phyloP scores from a whole-genome alignment of 2,797 vertebrate genomes.

The Enteromius viviparus region DNA sequence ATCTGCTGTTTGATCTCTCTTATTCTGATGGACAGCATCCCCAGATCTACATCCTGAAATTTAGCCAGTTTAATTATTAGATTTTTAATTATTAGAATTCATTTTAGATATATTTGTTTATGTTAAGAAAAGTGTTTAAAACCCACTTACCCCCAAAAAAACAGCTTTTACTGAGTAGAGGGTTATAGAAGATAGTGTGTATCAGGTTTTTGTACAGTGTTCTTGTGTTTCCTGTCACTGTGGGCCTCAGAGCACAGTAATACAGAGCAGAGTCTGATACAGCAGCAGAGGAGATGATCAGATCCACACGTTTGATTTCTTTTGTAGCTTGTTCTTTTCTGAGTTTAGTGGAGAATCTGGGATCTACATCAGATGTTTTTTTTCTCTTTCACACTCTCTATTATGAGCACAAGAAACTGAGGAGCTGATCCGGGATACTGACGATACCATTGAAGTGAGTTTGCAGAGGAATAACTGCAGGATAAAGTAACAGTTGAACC shows the following conservation, averaged over 20 bases:
- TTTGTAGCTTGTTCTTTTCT: neutral
- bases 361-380: neutral
- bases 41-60: neutral
- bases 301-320: neutral
- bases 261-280: slow-evolving; percentile 15
- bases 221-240: too few species aligned
- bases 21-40: neutral
- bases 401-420: neutral
- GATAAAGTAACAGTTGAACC: neutral
- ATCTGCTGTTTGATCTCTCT: neutral
- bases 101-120: too few species aligned
- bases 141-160: too few species aligned
- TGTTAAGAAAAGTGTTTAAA: too few species aligned
- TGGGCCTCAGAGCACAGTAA: neutral
- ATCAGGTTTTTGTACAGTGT: too few species aligned
- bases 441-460: neutral
- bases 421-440: slow-evolving; percentile 3
- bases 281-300: slow-evolving; percentile 12
- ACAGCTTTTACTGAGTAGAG: too few species aligned
- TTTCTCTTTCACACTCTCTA: neutral
- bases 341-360: neutral
- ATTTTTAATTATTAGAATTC: too few species aligned
- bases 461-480: neutral
- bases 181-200: too few species aligned
- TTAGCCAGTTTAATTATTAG: too few species aligned